A percentile compares a stretch with the other conserved stretches of the same genome.
Conservation (phyloP, 1,140 invertebrate genomes). For the Drosophila triauraria region DNA sequence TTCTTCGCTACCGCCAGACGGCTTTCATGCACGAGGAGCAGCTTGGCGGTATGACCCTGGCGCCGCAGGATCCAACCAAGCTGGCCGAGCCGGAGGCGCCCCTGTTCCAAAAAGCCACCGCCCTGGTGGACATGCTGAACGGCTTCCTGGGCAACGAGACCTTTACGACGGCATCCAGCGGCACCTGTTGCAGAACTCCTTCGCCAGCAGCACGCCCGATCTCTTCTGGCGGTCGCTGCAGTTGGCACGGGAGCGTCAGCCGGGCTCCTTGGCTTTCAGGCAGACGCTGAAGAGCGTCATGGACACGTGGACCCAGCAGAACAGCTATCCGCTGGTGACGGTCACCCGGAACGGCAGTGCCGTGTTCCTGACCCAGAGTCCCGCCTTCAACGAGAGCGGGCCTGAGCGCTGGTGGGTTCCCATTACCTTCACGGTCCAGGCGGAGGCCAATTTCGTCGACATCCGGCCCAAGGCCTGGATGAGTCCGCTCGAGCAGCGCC, state of each 20-base stretch:
- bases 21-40: conserved; percentile 94
- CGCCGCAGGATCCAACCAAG: too few relatives aligned
- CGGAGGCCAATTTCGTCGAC: conserved; percentile 87
- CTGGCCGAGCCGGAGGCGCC: neutral
- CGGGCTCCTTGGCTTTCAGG: conserved; percentile 75
- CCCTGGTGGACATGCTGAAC: conserved; percentile 94
- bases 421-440: conserved; percentile 87
- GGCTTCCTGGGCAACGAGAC: conserved; percentile 91
- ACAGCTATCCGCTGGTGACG: conserved; percentile 91
- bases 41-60: conserved; percentile 93
- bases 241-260: conserved; percentile 85
- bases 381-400: conserved; percentile 65
- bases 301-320: conserved; percentile 92
- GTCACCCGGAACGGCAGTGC: conserved; percentile 86
- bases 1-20: conserved; percentile 93
- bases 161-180: conserved; percentile 89
- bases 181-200: conserved; percentile 88
- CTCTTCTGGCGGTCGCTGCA: conserved; percentile 92
- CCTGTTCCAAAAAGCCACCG: conserved; percentile 92
- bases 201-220: conserved; percentile 90
- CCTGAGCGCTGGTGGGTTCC: conserved; percentile 86
- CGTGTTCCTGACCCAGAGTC: conserved; percentile 85
- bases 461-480: conserved; percentile 88
- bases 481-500: conserved; percentile 56
- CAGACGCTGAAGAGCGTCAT: conserved; percentile 87